Percentiles rank a stretch among this genome's conserved stretches.
Conservation (phyloP, 2,797 vertebrate species). For the Diglossa cyanea region DNA sequence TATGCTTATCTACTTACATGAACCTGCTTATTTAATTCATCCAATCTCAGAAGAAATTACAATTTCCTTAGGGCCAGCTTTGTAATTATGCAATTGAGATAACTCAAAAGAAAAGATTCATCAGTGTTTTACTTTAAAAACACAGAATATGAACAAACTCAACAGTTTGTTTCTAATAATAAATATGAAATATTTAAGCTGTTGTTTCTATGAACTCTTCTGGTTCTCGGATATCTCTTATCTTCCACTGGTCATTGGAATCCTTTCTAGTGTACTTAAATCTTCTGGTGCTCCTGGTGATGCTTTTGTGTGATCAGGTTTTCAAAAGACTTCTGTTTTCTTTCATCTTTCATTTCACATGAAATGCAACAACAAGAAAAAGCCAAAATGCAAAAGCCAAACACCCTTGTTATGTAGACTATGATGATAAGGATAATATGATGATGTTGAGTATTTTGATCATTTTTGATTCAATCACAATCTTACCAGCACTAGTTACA, state of each 20-base stretch:
- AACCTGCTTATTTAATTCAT: neutral
- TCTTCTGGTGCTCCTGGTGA: neutral
- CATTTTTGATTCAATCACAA: constrained; percentile 45
- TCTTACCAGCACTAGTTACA: constrained; percentile 48
- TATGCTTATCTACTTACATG: neutral
- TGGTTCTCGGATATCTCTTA: neutral
- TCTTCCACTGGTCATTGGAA: neutral
- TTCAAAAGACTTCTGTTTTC: neutral
- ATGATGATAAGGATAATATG: neutral
- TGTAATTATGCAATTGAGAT: neutral
- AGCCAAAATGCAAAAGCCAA: neutral
- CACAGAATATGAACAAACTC: neutral
- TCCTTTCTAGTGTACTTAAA: neutral
- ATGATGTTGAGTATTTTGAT: neutral
- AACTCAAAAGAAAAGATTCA: neutral
- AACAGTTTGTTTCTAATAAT: neutral
- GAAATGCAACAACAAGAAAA: neutral
- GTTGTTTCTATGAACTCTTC: neutral
- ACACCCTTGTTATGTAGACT: neutral
- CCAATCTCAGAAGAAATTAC: neutral
- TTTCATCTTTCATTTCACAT: neutral
- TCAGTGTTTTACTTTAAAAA: neutral
- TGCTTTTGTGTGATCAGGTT: neutral
- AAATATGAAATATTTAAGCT: neutral
- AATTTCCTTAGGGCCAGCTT: neutral